Percentiles rank a stretch among this genome's conserved stretches.
phyloP scores from a whole-genome alignment of 2,797 vertebrate species.

The Apodemus agrarius region DNA sequence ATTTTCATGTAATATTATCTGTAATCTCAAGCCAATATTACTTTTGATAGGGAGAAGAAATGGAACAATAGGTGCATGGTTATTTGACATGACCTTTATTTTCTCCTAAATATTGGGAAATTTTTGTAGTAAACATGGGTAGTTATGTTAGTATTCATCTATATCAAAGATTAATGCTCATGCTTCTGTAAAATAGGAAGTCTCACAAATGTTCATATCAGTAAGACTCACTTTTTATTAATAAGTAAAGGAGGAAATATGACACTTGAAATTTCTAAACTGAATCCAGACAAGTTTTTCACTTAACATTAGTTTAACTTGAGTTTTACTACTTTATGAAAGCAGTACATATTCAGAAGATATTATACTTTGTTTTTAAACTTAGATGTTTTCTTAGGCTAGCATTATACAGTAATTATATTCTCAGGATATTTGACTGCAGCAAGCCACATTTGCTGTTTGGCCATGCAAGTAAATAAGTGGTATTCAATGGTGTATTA shows the following conservation, averaged over 20 bases:
- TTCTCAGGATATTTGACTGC: neutral
- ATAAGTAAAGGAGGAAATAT: slow-evolving; percentile 27
- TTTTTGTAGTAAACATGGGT: neutral
- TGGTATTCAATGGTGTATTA: neutral
- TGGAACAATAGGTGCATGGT: neutral
- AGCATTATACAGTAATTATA: neutral
- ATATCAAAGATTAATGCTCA: neutral
- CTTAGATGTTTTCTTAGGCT: neutral
- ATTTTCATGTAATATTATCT: neutral
- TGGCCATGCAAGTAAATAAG: neutral
- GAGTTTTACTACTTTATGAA: neutral
- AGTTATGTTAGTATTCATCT: neutral
- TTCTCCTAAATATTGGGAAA: slow-evolving; percentile 20
- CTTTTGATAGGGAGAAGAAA: neutral
- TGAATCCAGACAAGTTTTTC: neutral
- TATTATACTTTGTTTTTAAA: neutral
- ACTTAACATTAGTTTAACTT: neutral
- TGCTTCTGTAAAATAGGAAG: neutral
- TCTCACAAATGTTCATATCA: neutral
- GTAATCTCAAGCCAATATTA: neutral
- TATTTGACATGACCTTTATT: neutral
- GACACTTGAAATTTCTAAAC: slow-evolving; percentile 14
- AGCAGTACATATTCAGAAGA: neutral
- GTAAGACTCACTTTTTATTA: slow-evolving; percentile 3
- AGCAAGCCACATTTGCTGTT: neutral